Conservation (phyloP, 1,140 invertebrate genomes). For the Lordiphosa stackelbergi region DNA sequence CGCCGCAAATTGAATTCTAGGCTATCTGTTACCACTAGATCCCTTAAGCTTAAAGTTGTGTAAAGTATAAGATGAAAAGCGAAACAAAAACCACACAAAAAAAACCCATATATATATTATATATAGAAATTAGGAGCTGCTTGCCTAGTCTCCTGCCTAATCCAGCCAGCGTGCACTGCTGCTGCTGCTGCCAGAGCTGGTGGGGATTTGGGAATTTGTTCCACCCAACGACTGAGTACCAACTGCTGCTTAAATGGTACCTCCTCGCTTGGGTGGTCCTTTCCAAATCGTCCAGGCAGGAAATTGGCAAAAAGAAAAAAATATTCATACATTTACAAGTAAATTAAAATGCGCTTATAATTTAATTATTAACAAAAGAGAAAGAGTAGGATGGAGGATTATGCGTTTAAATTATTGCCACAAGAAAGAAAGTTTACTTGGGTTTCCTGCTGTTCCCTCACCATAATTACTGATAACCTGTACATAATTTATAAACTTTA, state of each 20-base stretch:
- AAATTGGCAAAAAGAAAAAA: not conserved
- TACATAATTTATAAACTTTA: conserved; percentile 52
- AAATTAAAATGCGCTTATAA: conserved; percentile 76
- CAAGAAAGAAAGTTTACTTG: conserved; percentile 43
- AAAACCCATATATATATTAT: conserved; percentile 47
- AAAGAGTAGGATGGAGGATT: conserved; percentile 9
- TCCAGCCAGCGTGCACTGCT: no score
- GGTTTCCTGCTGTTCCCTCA: conserved; percentile 59
- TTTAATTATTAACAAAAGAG: conserved; percentile 58
- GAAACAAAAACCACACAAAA: conserved; percentile 1
- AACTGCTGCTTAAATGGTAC: conserved; percentile 31
- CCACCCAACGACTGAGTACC: not conserved
- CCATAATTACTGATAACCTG: conserved; percentile 32
- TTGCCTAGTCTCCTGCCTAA: no score
- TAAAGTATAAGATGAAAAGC: conserved; percentile 58
- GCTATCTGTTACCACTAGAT: conserved; percentile 59
- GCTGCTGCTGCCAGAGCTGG: no score
- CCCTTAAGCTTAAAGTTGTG: conserved; percentile 71
- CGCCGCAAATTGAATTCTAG: conserved; percentile 52
- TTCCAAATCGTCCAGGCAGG: not conserved
- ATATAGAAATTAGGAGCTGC: conserved; percentile 30
- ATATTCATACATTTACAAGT: conserved; percentile 57
- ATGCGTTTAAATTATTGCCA: conserved; percentile 71
- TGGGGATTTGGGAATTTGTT: not conserved
- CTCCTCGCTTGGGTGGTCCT: not conserved